These are phyloP conservation scores for Rhinogobius similis DNA, from an alignment of 2,113 vertebrate species.

Conservation along the genomic window DNA sequence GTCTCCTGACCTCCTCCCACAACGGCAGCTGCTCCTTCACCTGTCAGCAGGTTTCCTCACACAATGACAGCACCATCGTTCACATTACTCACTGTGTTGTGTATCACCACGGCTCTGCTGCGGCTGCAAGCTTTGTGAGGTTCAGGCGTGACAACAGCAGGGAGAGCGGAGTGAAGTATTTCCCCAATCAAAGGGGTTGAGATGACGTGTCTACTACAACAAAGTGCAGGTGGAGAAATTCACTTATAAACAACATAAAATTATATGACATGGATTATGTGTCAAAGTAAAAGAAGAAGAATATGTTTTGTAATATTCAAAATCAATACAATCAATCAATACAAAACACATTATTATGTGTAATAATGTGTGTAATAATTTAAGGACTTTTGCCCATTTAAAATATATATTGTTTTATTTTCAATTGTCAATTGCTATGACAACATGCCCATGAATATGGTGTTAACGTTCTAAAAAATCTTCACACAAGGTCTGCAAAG, in stretches of 20 bases:
- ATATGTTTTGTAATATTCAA: too few species aligned
- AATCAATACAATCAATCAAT: too few species aligned
- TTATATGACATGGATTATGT: too few species aligned
- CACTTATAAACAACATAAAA: too few species aligned
- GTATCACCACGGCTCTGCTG: not conserved
- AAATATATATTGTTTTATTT: too few species aligned
- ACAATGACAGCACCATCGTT: constrained; percentile 34
- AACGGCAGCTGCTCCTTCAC: constrained; percentile 30
- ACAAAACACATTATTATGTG: too few species aligned
- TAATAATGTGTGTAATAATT: too few species aligned
- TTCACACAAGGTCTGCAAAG: not conserved
- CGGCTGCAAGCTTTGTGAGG: constrained; percentile 6
- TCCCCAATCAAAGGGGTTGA: not conserved
- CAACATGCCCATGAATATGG: not conserved
- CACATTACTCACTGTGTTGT: constrained; percentile 18
- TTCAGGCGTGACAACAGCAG: not conserved
- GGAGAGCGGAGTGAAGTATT: not conserved
- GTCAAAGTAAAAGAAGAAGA: too few species aligned
- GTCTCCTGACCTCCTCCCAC: constrained; percentile 34
- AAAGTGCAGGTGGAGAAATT: not conserved
- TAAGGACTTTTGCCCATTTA: too few species aligned
- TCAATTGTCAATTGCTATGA: too few species aligned
- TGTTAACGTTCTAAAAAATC: not conserved
- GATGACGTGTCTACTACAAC: not conserved
- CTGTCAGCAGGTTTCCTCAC: constrained; percentile 32